A percentile compares a stretch with the other conserved stretches of the same genome.
Evolutionary conservation across 2,888 invertebrate genomes (phyloP).

Genomic region (Tachina fera): DNA sequence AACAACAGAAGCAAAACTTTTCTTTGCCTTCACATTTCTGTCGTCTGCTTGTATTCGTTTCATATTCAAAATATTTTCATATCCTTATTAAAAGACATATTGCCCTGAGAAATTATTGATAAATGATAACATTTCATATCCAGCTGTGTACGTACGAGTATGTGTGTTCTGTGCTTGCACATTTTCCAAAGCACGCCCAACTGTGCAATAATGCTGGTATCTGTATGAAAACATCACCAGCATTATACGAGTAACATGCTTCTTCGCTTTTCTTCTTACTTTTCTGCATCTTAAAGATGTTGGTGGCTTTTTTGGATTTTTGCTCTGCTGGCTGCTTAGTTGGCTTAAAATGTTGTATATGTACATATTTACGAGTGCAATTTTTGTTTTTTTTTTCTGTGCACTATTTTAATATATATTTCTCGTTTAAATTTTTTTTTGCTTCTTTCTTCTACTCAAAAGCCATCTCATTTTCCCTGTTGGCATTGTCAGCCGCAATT

Average conservation of each 20-base stretch:
- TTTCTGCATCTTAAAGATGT: conserved; percentile 28
- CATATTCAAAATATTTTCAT: conserved; percentile 49
- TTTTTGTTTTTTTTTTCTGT: conserved; percentile 44
- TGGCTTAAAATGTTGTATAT: conserved; percentile 46
- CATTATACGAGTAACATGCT: conserved; percentile 24
- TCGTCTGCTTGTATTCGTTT: neutral
- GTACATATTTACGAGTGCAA: conserved; percentile 20
- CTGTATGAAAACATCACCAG: conserved; percentile 30
- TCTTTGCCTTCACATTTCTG: conserved; percentile 25
- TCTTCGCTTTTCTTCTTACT: neutral
- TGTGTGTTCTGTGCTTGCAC: neutral
- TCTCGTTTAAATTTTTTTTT: conserved; percentile 9
- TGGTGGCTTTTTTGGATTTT: conserved; percentile 32
- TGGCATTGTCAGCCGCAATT: conserved; percentile 63
- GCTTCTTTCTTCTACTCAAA: conserved; percentile 41
- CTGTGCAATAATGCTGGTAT: conserved; percentile 50
- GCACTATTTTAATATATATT: neutral
- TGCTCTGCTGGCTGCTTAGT: conserved; percentile 61
- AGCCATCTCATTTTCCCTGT: conserved; percentile 60
- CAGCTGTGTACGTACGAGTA: conserved; percentile 23
- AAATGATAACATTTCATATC: conserved; percentile 76
- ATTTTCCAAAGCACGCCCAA: conserved; percentile 24
- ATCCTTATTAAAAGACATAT: conserved; percentile 64
- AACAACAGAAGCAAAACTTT: neutral
- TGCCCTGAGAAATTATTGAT: conserved; percentile 78